A percentile compares a stretch with the other conserved stretches of the same genome.
Evolutionary conservation across 1,140 invertebrate species (phyloP).

Genomic region (Lerema accius): DNA sequence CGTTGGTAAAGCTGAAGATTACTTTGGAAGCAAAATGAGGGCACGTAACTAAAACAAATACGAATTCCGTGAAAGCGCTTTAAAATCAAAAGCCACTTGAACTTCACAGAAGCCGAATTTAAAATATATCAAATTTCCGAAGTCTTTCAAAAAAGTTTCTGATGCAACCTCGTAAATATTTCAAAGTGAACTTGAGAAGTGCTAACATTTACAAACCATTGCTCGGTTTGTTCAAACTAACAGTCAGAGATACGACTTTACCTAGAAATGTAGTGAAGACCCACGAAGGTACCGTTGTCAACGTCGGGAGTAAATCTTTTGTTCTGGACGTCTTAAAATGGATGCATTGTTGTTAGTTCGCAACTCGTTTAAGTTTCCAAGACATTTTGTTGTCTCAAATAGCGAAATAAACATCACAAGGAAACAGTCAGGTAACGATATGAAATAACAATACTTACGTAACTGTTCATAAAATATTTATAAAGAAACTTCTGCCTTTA

Average conservation of each 20-base stretch:
- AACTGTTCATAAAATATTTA: not conserved
- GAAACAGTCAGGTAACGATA: not conserved
- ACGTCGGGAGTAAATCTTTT: not conserved
- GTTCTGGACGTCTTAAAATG: constrained; percentile 2
- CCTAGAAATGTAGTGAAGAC: not conserved
- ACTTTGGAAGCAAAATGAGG: not conserved
- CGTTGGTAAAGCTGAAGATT: no score
- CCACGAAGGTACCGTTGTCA: not conserved
- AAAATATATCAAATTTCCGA: constrained; percentile 1
- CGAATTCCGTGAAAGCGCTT: not conserved
- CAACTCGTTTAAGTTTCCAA: constrained; percentile 1
- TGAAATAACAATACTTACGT: not conserved
- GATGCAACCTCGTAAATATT: not conserved
- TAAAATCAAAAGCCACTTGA: not conserved
- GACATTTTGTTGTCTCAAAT: not conserved
- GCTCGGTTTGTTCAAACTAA: not conserved
- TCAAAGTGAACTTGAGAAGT: not conserved
- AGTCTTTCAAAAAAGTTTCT: not conserved
- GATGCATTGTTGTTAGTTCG: constrained; percentile 2
- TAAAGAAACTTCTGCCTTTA: no score
- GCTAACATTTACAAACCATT: not conserved
- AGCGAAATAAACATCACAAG: not conserved
- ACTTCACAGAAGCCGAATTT: constrained; percentile 1
- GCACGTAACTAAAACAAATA: not conserved
- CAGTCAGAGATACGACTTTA: not conserved